These are phyloP conservation scores for Diarsia brunnea DNA, from an alignment of 2,888 invertebrate genomes.

Conservation along the genomic window DNA sequence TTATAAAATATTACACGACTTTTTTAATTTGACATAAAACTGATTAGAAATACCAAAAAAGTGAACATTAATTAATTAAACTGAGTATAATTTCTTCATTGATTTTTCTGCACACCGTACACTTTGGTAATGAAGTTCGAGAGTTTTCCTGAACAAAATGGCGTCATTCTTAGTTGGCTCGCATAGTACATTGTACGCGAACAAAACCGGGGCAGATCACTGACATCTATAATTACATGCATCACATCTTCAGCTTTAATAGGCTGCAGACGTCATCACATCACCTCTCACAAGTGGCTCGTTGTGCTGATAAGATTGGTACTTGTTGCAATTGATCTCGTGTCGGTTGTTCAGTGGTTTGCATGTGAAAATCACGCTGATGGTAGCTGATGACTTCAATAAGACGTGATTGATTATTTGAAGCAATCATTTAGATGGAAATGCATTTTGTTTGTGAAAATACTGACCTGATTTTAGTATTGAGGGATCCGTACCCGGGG, in stretches of 20 bases:
- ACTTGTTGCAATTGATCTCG: slow-evolving; percentile 29
- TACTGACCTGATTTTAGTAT: no score
- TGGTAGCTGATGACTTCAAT: slow-evolving; percentile 13
- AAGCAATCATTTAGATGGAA: neutral
- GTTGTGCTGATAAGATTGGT: slow-evolving; percentile 33
- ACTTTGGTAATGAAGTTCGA: no score
- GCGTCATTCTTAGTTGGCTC: no score
- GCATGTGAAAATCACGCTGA: slow-evolving; percentile 46
- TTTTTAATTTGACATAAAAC: no score
- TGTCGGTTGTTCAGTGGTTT: slow-evolving; percentile 17
- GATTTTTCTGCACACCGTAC: no score
- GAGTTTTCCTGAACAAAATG: no score
- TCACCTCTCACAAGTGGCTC: slow-evolving; percentile 28
- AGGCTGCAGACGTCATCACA: slow-evolving; percentile 33
- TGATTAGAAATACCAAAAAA: no score
- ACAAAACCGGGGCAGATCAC: neutral
- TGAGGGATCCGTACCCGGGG: no score
- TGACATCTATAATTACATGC: slow-evolving; percentile 8
- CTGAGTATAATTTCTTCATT: no score
- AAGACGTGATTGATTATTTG: neutral
- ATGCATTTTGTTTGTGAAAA: no score
- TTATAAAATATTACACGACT: no score
- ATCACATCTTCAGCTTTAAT: slow-evolving; percentile 13
- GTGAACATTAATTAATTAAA: no score
- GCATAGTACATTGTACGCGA: neutral